Evolutionary conservation across 2,888 invertebrate genomes (phyloP), one percentile per base, ranked within the genome.

Genomic region (Chloroclystis v-ata): DNA sequence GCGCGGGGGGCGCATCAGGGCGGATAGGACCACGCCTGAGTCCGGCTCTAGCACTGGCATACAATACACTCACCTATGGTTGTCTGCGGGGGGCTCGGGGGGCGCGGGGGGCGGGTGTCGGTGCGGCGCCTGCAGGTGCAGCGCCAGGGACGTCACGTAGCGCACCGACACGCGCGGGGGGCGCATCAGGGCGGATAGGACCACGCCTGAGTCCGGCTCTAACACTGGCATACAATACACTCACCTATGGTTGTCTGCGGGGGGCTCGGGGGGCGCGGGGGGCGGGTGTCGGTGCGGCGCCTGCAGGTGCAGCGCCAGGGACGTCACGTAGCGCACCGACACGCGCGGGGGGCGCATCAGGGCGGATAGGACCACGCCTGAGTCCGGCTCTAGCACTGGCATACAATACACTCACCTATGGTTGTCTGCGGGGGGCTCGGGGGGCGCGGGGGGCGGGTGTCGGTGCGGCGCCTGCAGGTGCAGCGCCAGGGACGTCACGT

Each of bases 101-200:
- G 10, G 10, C 5, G 4, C n/a, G 28, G 28, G 10, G 28, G 10
- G 10, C 1, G 11, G 1, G 2, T 29, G 28, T 1, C 11, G 9
- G 13, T 9, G 13, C 3, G 24, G 24, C 6, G 24, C n/a, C n/a
- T n/a, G n/a, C n/a, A n/a, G n/a, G n/a, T n/a, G n/a, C n/a, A n/a
- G n/a, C n/a, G n/a, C n/a, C n/a, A n/a, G n/a, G n/a, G n/a, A n/a
- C n/a, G n/a, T n/a, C n/a, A n/a, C n/a, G n/a, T n/a, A n/a, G n/a
- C n/a, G n/a, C 33, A 56, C 79, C 0, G 71, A 47, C 40, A 65
- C 64, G 0, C 61, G 51, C 10, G 60, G 56, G 4, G 82, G 74
- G 0, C 86, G 78, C 86, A 87, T 87, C 51, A 87, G 63, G 1
- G 75, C 66, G 0, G 78, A 71, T 39, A 87, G 67, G 24, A 74